Conservation (phyloP, 2,888 invertebrate genomes). For the Leistus spinibarbis region DNA sequence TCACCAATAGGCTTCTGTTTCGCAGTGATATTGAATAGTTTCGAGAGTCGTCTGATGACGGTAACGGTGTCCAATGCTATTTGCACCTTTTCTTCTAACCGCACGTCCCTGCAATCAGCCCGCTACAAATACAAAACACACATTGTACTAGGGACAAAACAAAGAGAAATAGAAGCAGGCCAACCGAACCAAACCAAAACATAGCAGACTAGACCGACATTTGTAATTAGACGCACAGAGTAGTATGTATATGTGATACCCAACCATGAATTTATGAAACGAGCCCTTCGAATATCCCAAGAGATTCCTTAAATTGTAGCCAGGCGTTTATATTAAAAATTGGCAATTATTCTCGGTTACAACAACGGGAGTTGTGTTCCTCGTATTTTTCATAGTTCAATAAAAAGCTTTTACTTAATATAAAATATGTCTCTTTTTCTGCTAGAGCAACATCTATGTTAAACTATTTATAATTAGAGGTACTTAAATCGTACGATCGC, state of each 20-base stretch:
- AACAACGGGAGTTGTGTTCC: too few relatives aligned
- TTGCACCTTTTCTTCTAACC: slow-evolving; percentile 50
- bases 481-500: too few relatives aligned
- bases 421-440: too few relatives aligned
- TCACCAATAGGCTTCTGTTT: slow-evolving; percentile 53
- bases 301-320: neutral
- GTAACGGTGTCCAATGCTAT: slow-evolving; percentile 50
- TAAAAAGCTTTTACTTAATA: too few relatives aligned
- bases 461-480: too few relatives aligned
- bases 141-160: neutral
- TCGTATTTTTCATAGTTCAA: too few relatives aligned
- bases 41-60: slow-evolving; percentile 53
- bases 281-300: neutral
- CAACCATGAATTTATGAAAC: neutral
- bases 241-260: neutral
- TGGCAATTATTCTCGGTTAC: too few relatives aligned
- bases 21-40: slow-evolving; percentile 52
- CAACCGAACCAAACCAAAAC: neutral
- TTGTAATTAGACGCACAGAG: neutral
- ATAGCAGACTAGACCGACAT: neutral
- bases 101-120: slow-evolving; percentile 46
- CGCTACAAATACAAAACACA: slow-evolving; percentile 43
- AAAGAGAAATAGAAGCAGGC: slow-evolving; percentile 6
- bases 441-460: too few relatives aligned
- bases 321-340: too few relatives aligned